These are phyloP conservation scores for Phyllotis vaccarum DNA, from an alignment of 2,797 vertebrate species.

Conservation along the genomic window DNA sequence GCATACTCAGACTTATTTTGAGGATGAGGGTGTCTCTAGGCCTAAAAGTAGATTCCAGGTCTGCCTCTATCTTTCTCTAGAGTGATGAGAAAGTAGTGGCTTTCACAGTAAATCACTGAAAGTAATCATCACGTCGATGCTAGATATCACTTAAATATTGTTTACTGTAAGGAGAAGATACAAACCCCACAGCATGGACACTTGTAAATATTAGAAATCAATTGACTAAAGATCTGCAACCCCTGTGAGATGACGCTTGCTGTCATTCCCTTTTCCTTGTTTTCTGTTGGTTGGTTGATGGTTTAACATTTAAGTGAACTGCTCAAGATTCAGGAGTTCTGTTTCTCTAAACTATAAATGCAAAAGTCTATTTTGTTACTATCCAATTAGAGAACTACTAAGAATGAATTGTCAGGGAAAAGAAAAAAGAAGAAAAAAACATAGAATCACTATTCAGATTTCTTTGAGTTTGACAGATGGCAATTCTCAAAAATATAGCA, in stretches of 20 bases:
- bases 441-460: constrained; percentile 73
- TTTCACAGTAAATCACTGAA: constrained; percentile 53
- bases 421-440: constrained; percentile 58
- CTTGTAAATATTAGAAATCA: constrained; percentile 65
- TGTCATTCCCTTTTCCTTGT: not conserved
- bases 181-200: not conserved
- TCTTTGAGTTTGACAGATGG: constrained; percentile 81
- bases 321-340: constrained; percentile 12
- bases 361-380: constrained; percentile 44
- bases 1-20: constrained; percentile 57
- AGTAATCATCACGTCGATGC: constrained; percentile 26
- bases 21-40: not conserved
- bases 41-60: constrained; percentile 24
- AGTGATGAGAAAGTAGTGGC: constrained; percentile 7
- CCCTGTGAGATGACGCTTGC: not conserved
- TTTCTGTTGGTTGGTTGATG: not conserved
- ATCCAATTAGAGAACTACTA: constrained; percentile 57
- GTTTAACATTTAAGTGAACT: constrained; percentile 55
- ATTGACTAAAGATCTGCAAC: not conserved
- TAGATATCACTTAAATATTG: constrained; percentile 54
- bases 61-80: not conserved
- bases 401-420: constrained; percentile 22
- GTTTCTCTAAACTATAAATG: constrained; percentile 57
- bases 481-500: constrained; percentile 79
- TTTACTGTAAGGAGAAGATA: constrained; percentile 63